Conservation (phyloP, 1,140 invertebrate genomes). For the Schlechtendalia chinensis region DNA sequence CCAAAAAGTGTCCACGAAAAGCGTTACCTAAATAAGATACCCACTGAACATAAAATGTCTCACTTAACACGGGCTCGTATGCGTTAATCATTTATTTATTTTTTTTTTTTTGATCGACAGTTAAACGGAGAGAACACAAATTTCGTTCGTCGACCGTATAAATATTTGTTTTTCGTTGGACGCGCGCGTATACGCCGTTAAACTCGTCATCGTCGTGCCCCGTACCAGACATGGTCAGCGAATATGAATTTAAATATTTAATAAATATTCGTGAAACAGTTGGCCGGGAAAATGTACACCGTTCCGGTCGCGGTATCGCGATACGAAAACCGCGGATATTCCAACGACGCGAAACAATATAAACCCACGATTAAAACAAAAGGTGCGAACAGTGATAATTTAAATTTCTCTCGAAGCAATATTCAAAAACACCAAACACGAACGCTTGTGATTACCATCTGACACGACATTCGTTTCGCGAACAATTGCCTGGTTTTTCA, state of each 20-base stretch:
- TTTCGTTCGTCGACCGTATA: too few relatives aligned
- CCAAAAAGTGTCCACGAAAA: too few relatives aligned
- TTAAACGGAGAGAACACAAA: too few relatives aligned
- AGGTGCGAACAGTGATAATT: not conserved
- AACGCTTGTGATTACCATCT: not conserved
- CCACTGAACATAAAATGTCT: too few relatives aligned
- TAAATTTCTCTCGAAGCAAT: not conserved
- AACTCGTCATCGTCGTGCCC: not conserved
- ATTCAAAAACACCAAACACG: not conserved
- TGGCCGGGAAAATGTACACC: not conserved
- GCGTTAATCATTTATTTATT: too few relatives aligned
- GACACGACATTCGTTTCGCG: not conserved
- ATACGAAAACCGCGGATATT: not conserved
- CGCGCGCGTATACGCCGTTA: not conserved
- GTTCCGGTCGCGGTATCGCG: not conserved
- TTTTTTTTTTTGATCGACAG: too few relatives aligned
- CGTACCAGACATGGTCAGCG: not conserved
- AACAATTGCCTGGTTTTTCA: not conserved
- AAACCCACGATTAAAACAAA: conserved; percentile 12
- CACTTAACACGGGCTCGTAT: too few relatives aligned
- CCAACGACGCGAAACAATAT: not conserved
- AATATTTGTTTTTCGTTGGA: too few relatives aligned
- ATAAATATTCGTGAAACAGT: not conserved
- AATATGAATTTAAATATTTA: not conserved
- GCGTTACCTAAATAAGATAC: too few relatives aligned